These are phyloP conservation scores for Xylocampa areola DNA, from an alignment of 2,888 invertebrate species.

Conservation along the genomic window DNA sequence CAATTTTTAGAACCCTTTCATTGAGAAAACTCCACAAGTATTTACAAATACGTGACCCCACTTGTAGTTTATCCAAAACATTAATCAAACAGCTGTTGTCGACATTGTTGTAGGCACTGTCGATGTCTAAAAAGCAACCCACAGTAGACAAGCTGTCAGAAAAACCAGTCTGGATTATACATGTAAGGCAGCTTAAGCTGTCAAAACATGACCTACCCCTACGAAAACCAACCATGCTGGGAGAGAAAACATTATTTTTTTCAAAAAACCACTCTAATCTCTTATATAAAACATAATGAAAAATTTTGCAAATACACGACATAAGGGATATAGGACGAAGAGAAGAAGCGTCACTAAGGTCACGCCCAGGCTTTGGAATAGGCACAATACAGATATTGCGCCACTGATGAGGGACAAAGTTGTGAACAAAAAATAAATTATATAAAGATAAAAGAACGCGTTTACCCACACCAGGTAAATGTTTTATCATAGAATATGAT, in stretches of 20 bases:
- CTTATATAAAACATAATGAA: background rate
- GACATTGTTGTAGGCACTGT: too few relatives aligned
- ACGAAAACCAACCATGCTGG: conserved; percentile 7
- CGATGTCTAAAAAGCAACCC: conserved; percentile 6
- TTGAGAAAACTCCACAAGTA: conserved; percentile 15
- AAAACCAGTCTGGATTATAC: background rate
- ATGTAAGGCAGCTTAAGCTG: background rate
- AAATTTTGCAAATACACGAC: too few relatives aligned
- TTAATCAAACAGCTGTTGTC: conserved; percentile 2
- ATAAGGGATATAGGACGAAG: too few relatives aligned
- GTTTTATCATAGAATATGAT: too few relatives aligned
- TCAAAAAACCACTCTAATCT: conserved; percentile 9
- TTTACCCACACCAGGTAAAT: background rate
- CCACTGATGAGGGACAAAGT: background rate
- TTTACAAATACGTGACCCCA: conserved; percentile 3
- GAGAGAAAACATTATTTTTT: conserved; percentile 4
- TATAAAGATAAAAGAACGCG: background rate
- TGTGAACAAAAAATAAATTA: background rate
- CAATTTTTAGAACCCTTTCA: conserved; percentile 4
- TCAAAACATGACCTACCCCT: conserved; percentile 9
- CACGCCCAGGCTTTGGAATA: conserved; percentile 7
- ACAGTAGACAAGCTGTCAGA: conserved; percentile 1
- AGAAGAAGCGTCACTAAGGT: background rate
- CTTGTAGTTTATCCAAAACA: conserved; percentile 5
- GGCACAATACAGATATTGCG: too few relatives aligned